These are phyloP conservation scores for Orientallactaga sibirica DNA, from an alignment of 2,797 vertebrate genomes.

Conservation along the genomic window DNA sequence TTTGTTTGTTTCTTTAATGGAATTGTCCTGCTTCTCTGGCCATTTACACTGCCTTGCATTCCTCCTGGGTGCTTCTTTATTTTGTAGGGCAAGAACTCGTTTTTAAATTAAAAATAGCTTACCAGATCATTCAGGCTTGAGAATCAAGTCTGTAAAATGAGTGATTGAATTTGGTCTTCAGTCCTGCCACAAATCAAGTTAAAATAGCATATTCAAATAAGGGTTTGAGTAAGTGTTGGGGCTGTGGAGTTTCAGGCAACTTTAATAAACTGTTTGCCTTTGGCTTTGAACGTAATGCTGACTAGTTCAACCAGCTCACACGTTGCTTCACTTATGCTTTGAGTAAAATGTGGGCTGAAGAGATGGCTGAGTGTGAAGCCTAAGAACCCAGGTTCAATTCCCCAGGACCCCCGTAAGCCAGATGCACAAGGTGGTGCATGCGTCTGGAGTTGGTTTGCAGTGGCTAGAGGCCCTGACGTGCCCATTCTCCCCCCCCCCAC, in stretches of 20 bases:
- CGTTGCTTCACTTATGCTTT: background rate
- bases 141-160: slow-evolving; percentile 65
- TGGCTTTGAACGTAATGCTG: background rate
- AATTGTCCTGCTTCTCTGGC: background rate
- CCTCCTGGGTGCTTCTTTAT: slow-evolving; percentile 50
- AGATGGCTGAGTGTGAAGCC: too few species aligned
- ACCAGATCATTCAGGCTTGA: slow-evolving; percentile 60
- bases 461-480: too few species aligned
- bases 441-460: too few species aligned
- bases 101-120: slow-evolving; percentile 80
- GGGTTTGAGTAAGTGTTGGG: slow-evolving; percentile 49
- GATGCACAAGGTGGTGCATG: too few species aligned
- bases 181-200: slow-evolving; percentile 41
- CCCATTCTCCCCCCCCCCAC: too few species aligned
- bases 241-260: background rate
- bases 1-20: background rate
- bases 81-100: slow-evolving; percentile 75
- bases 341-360: background rate
- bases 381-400: too few species aligned
- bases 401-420: too few species aligned
- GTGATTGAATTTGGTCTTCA: slow-evolving; percentile 66
- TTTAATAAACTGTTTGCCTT: slow-evolving; percentile 21
- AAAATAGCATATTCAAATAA: slow-evolving; percentile 77
- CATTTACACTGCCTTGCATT: slow-evolving; percentile 12
- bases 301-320: background rate